Evolutionary conservation across 2,797 vertebrate genomes (phyloP), one percentile per base, ranked within the genome.

Genomic region (Heliangelus exortis): DNA sequence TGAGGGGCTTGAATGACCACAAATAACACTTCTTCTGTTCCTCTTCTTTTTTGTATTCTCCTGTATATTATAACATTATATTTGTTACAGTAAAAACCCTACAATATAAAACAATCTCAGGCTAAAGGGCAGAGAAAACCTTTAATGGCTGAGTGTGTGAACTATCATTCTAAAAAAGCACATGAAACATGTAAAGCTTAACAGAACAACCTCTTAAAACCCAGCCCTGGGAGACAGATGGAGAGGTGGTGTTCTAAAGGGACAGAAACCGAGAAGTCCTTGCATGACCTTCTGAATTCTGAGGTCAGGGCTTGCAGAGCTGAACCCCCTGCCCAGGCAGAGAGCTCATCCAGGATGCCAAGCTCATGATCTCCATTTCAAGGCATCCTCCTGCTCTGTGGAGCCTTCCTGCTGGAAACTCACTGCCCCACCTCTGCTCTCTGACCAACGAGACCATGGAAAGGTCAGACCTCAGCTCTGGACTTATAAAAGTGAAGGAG

Each of bases 401-500:
- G 14, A 50, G 33, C 9, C 33, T 61, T 45, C 3, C 31, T 45
- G 78, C 54, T 73, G 28, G 18, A n/a, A 47, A 25, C 4, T 28
- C 83, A 1, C 54, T 15, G 39, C 17, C 34, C 61, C 14, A 12
- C 20, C 66, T 17, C 58, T 28, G 57, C 50, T 39, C 31, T 29
- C 34, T 23, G 16, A 48, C 33, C 43, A 20, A 29, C 43, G 34
- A 61, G 73, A 33, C 25, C n/a, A 22, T 2, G 2, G 25, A 21
- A 48, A 28, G 13, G 12, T 2, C 57, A 29, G 7, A 28, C 3
- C 47, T 7, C 16, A 41, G 75, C 59, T 59, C 66, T 8, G 9
- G 29, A 26, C 21, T 3, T 3, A 12, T 0, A 5, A 4, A 63
- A n/a, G 39, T 41, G 39, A 41, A 41, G 1, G 25, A 15, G 62